phyloP scores from a whole-genome alignment of 2,888 invertebrate species.

The Leucozona laternaria region DNA sequence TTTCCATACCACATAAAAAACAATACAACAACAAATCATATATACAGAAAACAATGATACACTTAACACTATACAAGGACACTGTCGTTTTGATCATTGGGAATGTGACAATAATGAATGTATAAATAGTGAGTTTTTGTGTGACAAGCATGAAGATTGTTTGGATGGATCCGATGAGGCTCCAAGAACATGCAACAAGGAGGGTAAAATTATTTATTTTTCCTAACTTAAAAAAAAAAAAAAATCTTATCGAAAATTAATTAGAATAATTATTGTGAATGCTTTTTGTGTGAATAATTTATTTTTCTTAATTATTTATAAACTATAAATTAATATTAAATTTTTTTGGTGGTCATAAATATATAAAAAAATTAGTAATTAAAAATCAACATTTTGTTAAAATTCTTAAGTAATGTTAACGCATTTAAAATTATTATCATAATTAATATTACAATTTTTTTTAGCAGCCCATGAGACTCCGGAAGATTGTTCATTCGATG shows the following conservation, averaged over 20 bases:
- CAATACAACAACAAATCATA: conserved; percentile 70
- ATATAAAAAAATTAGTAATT: background rate
- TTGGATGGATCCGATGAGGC: conserved; percentile 86
- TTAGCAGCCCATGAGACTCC: conserved; percentile 36
- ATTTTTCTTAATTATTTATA: background rate
- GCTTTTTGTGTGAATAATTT: conserved; percentile 30
- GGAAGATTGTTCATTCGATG: conserved; percentile 81
- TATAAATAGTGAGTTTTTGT: conserved; percentile 85
- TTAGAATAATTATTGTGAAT: conserved; percentile 35
- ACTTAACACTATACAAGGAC: conserved; percentile 56
- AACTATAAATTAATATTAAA: conserved; percentile 5
- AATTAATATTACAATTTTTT: conserved; percentile 4
- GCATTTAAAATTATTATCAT: background rate
- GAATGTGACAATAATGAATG: conserved; percentile 87
- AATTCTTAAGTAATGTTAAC: background rate
- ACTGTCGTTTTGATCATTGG: conserved; percentile 84
- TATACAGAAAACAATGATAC: conserved; percentile 63
- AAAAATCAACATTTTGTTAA: background rate
- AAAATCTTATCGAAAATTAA: background rate
- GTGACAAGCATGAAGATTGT: conserved; percentile 86
- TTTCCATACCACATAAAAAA: conserved; percentile 45
- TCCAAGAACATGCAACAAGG: conserved; percentile 78
- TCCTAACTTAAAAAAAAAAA: conserved; percentile 43
- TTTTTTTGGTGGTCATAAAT: conserved; percentile 63
- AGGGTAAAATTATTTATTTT: conserved; percentile 79